These are phyloP conservation scores for Lordiphosa collinella DNA, from an alignment of 1,140 invertebrate species.

Conservation along the genomic window DNA sequence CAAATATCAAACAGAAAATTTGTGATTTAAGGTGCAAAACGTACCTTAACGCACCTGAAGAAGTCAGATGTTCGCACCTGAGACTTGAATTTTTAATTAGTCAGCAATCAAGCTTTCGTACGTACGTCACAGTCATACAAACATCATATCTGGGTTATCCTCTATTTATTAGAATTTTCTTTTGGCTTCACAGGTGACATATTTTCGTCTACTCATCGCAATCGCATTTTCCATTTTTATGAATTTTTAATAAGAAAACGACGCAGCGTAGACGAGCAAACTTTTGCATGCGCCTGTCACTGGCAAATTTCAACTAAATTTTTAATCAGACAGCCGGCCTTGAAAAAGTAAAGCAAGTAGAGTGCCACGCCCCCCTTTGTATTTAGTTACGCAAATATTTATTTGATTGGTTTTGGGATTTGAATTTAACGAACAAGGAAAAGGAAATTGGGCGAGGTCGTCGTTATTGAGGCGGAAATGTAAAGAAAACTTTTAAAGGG, in stretches of 20 bases:
- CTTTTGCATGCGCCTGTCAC: conserved; percentile 59
- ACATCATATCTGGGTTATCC: too few relatives aligned
- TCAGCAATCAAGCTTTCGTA: too few relatives aligned
- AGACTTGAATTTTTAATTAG: too few relatives aligned
- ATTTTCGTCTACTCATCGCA: conserved; percentile 70
- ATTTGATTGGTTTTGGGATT: conserved; percentile 67
- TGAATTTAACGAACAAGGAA: conserved; percentile 39
- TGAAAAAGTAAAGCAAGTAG: conserved; percentile 11
- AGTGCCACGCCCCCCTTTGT: conserved; percentile 34
- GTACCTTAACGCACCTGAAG: too few relatives aligned
- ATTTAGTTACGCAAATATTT: conserved; percentile 75
- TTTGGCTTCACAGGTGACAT: conserved; percentile 55
- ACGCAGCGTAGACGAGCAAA: conserved; percentile 19
- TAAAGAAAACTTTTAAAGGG: conserved; percentile 36
- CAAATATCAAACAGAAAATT: conserved; percentile 44
- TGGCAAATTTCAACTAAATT: conserved; percentile 64
- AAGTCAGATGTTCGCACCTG: too few relatives aligned
- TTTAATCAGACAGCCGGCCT: conserved; percentile 61
- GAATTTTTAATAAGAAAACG: conserved; percentile 73
- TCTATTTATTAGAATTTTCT: too few relatives aligned
- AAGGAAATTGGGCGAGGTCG: conserved; percentile 64
- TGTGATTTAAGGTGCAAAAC: too few relatives aligned
- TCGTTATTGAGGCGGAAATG: conserved; percentile 44
- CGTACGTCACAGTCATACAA: too few relatives aligned
- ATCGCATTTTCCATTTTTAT: conserved; percentile 76